Evolutionary conservation across 2,888 invertebrate species (phyloP), one percentile per base, ranked within the genome.

Genomic region (Ptycholaimellus sp.): DNA sequence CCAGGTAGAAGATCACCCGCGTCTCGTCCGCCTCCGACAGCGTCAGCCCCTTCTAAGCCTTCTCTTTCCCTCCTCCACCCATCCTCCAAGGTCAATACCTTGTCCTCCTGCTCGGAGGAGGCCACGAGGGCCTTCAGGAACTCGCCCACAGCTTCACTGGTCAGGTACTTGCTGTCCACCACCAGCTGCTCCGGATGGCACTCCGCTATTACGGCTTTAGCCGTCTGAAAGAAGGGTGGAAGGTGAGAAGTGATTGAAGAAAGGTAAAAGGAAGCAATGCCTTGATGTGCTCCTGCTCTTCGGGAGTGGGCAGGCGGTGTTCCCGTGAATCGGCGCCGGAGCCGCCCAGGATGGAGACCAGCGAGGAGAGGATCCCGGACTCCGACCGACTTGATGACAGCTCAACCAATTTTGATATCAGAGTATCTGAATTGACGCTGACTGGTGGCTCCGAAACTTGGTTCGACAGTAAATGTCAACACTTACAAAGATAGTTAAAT

Each of bases 131-230:
- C 62, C 49, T 68, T 68, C n/a, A 71, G 60, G 21, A 71, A 57
- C 51, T 71, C 70, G 43, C 65, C 66, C 29, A 82, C 64, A 11
- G 80, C 74, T 44, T 80, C 80, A 36, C 76, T 68, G 42, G 82
- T 76, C 30, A 96, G 65, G 60, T 93, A 93, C 60, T 87, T 90
- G 19, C 83, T 83, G 59, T 96, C 93, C 0, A 75, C 73, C 37
- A 93, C 71, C 35, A 96, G 70, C 48, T 83, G 71, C 49, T 85
- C 83, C 29, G 90, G 68, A 55, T 80, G 77, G 57, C 90, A 93
- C 46, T 81, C 81, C 27, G 70, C 69, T 11, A 93, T 75, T 51
- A 82, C 79, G n/a, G 74, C 72, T n/a, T 71, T 71, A 0, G 83
- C 81, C 11, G 51, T 46, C 46, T 56, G 51, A 14, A 30, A n/a